Evolutionary conservation across 2,888 invertebrate genomes (phyloP).

Genomic region (Melanotus villosus): DNA sequence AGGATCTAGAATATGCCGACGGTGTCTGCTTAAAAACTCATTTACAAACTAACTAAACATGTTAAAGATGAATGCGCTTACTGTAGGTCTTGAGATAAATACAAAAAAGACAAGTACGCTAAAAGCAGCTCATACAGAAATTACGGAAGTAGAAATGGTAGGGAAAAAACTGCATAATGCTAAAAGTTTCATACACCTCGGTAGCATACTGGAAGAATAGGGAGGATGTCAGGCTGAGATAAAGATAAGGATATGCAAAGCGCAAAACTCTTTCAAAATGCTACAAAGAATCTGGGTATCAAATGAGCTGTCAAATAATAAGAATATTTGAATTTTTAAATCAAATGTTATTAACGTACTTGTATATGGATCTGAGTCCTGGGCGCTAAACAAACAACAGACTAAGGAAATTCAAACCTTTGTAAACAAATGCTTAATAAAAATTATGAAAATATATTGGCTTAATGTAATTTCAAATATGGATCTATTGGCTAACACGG

Average conservation of each 20-base stretch:
- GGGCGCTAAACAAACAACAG: neutral
- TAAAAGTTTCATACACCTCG: neutral
- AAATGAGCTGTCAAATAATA: constrained; percentile 2
- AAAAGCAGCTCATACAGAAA: neutral
- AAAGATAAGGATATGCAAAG: neutral
- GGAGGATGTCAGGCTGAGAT: neutral
- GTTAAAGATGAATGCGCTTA: neutral
- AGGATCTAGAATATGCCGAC: constrained; percentile 13
- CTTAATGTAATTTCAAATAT: neutral
- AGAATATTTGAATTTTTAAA: neutral
- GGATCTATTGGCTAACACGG: neutral
- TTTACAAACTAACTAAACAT: neutral
- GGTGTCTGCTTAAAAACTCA: neutral
- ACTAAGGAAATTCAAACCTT: neutral
- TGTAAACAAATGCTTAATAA: neutral
- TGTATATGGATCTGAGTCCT: neutral
- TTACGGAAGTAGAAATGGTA: neutral
- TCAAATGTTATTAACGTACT: neutral
- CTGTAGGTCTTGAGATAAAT: neutral
- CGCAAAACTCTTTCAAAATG: neutral
- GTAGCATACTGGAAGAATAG: neutral
- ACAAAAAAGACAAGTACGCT: neutral
- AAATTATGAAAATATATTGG: constrained; percentile 4
- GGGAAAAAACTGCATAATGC: constrained; percentile 3
- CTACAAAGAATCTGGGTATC: neutral